A percentile compares a stretch with the other conserved stretches of the same genome.
Evolutionary conservation across 2,797 vertebrate genomes (phyloP).

Genomic region (Hapalemur alaotrensis): DNA sequence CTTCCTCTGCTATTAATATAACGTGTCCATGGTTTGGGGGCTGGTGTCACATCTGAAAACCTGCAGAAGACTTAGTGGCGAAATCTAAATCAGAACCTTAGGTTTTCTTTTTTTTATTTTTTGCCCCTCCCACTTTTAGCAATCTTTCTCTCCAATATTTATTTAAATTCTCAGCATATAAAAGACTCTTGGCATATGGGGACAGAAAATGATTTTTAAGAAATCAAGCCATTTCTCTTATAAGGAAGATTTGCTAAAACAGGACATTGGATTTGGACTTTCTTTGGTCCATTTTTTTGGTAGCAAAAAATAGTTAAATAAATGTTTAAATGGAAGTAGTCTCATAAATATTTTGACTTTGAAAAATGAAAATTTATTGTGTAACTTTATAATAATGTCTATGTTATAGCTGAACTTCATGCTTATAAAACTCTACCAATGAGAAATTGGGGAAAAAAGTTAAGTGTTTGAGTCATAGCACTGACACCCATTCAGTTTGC

Average conservation of each 20-base stretch:
- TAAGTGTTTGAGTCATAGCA: not conserved
- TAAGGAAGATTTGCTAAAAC: not conserved
- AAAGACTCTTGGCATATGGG: not conserved
- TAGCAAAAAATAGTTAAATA: slow-evolving; percentile 37
- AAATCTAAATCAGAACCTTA: not conserved
- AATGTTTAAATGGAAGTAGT: not conserved
- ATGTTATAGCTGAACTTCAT: not conserved
- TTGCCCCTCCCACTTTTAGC: not conserved
- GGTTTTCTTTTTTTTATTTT: not conserved
- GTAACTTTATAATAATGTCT: not conserved
- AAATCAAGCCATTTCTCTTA: not conserved
- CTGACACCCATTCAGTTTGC: not conserved
- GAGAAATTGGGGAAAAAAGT: not conserved
- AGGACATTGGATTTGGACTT: slow-evolving; percentile 19
- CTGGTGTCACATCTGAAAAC: not conserved
- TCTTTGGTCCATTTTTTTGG: not conserved
- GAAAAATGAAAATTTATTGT: not conserved
- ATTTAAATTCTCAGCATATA: not conserved
- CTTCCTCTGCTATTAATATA: not conserved
- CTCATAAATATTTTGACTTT: slow-evolving; percentile 26
- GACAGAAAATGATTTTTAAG: not conserved
- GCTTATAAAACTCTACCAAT: not conserved
- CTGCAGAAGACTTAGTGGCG: not conserved
- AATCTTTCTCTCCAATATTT: not conserved
- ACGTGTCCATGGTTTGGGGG: not conserved